These are phyloP conservation scores for Coenonympha glycerion DNA, from an alignment of 2,888 invertebrate genomes.

Conservation along the genomic window DNA sequence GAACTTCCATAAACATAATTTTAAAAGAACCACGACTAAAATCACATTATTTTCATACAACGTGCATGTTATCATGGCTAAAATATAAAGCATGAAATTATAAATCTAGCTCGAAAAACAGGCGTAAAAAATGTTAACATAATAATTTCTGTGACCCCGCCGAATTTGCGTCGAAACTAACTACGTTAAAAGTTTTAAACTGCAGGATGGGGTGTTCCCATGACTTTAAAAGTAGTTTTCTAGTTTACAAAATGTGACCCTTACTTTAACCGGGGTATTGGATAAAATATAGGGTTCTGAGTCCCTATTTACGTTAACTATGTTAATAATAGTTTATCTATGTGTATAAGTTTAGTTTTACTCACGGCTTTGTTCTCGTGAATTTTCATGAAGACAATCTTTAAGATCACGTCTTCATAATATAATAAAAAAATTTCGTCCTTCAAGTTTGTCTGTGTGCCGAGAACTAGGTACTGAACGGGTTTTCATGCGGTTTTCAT, in stretches of 20 bases:
- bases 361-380: too few species aligned
- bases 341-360: too few species aligned
- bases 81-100: neutral
- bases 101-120: neutral
- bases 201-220: neutral
- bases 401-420: too few species aligned
- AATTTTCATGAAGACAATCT: too few species aligned
- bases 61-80: neutral
- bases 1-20: too few species aligned
- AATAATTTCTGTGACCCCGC: slow-evolving; percentile 1
- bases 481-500: too few species aligned
- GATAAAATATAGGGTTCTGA: neutral
- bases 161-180: slow-evolving; percentile 4
- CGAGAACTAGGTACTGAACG: too few species aligned
- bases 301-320: neutral
- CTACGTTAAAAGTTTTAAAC: slow-evolving; percentile 9
- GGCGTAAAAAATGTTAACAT: neutral
- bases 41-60: neutral
- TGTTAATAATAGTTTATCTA: too few species aligned
- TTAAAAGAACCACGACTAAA: too few species aligned
- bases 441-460: too few species aligned
- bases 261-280: neutral
- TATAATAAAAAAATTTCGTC: too few species aligned
- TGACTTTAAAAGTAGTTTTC: slow-evolving; percentile 11
- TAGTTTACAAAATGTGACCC: slow-evolving; percentile 7